Evolutionary conservation across 2,888 invertebrate genomes (phyloP).

Genomic region (Eupithecia subfuscata): DNA sequence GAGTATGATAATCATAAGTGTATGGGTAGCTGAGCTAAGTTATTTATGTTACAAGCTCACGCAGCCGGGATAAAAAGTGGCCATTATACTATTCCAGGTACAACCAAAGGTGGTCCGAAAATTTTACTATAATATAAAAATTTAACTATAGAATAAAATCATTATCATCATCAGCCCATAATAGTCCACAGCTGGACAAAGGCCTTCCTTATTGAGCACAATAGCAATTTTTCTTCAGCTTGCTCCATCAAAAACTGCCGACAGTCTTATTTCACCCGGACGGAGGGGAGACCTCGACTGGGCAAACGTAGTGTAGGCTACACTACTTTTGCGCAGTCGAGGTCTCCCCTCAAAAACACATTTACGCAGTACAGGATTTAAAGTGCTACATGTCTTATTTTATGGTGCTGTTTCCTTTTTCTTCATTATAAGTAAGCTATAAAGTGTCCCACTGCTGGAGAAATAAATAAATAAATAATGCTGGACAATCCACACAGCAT

Average conservation of each 20-base stretch:
- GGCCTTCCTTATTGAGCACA: too few relatives aligned
- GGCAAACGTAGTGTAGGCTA: too few relatives aligned
- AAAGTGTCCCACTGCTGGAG: not conserved
- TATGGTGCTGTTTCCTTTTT: not conserved
- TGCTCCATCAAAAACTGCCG: too few relatives aligned
- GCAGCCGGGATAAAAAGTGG: not conserved
- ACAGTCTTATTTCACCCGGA: not conserved
- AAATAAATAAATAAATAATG: too few relatives aligned
- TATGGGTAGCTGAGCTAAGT: not conserved
- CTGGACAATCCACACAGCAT: too few relatives aligned
- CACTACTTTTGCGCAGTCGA: not conserved
- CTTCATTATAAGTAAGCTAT: not conserved
- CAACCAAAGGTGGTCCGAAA: not conserved
- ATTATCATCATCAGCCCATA: too few relatives aligned
- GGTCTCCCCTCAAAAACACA: not conserved
- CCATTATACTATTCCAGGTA: not conserved
- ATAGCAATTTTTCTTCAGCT: too few relatives aligned
- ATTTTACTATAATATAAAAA: too few relatives aligned
- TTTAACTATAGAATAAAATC: not conserved
- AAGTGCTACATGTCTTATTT: not conserved
- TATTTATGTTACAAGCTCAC: not conserved
- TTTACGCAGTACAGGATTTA: not conserved
- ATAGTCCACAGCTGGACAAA: too few relatives aligned
- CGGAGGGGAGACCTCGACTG: not conserved
- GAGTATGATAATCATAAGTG: not conserved